Evolutionary conservation across 1,140 invertebrate species (phyloP), one percentile per base, ranked within the genome.

Genomic region (Cotesia chilonis): DNA sequence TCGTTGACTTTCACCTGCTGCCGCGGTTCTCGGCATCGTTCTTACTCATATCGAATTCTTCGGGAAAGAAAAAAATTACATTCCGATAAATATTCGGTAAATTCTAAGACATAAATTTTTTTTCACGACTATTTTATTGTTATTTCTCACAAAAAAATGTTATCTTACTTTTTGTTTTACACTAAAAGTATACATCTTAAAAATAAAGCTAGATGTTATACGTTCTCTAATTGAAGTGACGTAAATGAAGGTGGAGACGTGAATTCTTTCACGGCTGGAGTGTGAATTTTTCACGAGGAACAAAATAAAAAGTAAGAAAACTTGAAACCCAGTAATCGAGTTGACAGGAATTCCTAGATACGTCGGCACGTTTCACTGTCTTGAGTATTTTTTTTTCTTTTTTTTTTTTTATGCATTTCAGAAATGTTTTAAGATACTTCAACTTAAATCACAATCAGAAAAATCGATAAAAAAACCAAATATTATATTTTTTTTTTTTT

Each of bases 1-100:
- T 70, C 68, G 63, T 67, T 75, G 71, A 69, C 71, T 76, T 71
- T 74, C 68, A 73, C 73, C 17, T 65, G 63, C 64, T 66, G 64
- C 64, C 36, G 57, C 57, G 57, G 57, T 59, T 28, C 54, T 20
- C 17, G 54, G 17, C 57, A 28, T 59, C 57, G 14, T 59, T 59
- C 57, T 20, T 17, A 59, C 17, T 59, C 57, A 59, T 59, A 59
- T 59, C 7, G 57, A 59, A 59, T 28, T 59, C 20, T 20, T 28
- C 17, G 17, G 5, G 17, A 6, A 59, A 9, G 20, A 28, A 20
- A 59, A 17, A 59, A 59, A 59, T 20, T 20, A 59, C 57, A 59
- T 59, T 59, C 17, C 57, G n/a, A 59, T 59, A 59, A 59, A 59
- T 59, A 59, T 20, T 59, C 57, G 4, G 20, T 9, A 59, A 20